These are phyloP conservation scores for Euschistus heros DNA, from an alignment of 1,140 invertebrate genomes.

Conservation along the genomic window DNA sequence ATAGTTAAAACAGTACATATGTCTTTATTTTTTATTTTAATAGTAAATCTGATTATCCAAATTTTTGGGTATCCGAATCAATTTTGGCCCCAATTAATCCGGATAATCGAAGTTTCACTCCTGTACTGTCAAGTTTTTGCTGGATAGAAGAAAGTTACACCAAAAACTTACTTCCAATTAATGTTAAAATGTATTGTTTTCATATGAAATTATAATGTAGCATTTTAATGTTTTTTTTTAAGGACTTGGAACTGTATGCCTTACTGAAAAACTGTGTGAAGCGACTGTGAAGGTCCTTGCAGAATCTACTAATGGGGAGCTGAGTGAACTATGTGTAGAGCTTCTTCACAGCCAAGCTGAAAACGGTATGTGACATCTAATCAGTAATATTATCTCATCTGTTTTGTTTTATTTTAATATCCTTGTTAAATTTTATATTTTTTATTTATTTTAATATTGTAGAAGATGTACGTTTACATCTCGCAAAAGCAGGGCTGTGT, in stretches of 20 bases:
- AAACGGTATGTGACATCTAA: slow-evolving; percentile 45
- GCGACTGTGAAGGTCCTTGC: slow-evolving; percentile 48
- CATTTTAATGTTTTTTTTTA: background rate
- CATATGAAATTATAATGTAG: too few species aligned
- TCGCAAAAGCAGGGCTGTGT: slow-evolving; percentile 63
- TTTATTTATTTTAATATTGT: slow-evolving; percentile 25
- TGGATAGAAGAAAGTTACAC: too few species aligned
- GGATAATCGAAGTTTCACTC: too few species aligned
- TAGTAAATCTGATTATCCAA: too few species aligned
- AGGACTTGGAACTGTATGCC: slow-evolving; percentile 8
- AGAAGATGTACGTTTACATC: slow-evolving; percentile 64
- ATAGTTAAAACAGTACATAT: too few species aligned
- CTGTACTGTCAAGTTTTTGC: too few species aligned
- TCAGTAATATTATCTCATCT: background rate
- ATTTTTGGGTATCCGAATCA: too few species aligned
- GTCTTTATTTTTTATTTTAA: too few species aligned
- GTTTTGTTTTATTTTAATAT: too few species aligned
- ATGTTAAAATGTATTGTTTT: too few species aligned
- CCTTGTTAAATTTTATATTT: background rate
- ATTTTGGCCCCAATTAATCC: too few species aligned
- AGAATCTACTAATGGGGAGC: slow-evolving; percentile 49
- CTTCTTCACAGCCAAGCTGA: slow-evolving; percentile 61
- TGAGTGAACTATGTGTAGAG: slow-evolving; percentile 63
- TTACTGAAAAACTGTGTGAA: slow-evolving; percentile 44
- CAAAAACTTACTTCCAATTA: too few species aligned